Evolutionary conservation across 2,113 vertebrate species (phyloP).

Genomic region (Pycnonotus jocosus): DNA sequence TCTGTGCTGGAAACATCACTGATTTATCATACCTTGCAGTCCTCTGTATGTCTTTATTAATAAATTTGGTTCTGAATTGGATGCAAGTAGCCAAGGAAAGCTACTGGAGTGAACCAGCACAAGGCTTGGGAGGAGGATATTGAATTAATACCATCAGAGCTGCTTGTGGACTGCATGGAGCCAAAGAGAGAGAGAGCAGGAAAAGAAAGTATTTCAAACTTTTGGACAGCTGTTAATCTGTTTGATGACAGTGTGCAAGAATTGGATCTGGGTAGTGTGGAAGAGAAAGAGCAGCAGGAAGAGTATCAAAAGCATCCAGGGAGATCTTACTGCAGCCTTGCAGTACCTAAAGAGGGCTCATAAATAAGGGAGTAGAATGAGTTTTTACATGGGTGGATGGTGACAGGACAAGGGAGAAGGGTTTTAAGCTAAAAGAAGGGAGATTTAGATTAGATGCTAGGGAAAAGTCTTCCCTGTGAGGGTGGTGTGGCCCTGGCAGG

Average conservation of each 20-base stretch:
- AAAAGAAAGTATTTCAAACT: background rate
- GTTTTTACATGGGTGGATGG: background rate
- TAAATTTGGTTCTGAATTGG: background rate
- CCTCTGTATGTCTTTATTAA: background rate
- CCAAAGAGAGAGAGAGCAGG: background rate
- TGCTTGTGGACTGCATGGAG: background rate
- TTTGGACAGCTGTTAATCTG: background rate
- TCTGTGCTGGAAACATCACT: background rate
- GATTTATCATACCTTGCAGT: background rate
- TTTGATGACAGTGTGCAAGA: background rate
- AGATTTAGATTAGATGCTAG: background rate
- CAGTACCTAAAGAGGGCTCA: background rate
- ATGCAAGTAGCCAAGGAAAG: background rate
- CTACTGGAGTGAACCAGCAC: background rate
- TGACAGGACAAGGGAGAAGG: background rate
- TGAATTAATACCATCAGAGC: background rate
- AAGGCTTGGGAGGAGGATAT: background rate
- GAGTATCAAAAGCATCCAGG: background rate
- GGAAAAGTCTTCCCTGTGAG: background rate
- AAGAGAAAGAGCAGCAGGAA: background rate
- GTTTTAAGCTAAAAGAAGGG: background rate
- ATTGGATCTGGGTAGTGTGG: background rate
- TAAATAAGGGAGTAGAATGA: background rate
- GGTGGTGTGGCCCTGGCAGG: rapidly evolving
- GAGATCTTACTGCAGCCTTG: background rate